These are phyloP conservation scores for Prosapia bicincta DNA, from an alignment of 2,888 invertebrate genomes.

Conservation along the genomic window DNA sequence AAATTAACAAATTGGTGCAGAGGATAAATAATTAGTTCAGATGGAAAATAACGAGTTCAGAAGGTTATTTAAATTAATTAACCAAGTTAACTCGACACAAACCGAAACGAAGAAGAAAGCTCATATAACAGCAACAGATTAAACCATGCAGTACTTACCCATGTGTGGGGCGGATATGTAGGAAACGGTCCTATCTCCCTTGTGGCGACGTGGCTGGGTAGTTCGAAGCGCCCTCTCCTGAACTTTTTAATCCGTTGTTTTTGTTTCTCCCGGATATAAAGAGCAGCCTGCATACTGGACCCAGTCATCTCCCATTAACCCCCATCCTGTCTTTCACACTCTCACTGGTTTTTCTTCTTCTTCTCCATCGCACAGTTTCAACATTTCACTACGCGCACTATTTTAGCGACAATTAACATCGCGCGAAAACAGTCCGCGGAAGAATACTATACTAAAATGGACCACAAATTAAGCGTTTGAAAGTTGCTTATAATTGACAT, in stretches of 20 bases:
- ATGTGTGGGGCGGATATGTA: conserved; percentile 77
- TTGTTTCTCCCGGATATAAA: conserved; percentile 88
- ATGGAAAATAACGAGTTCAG: too few species aligned
- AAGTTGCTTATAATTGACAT: conserved; percentile 26
- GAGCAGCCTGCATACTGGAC: conserved; percentile 86
- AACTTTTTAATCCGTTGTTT: conserved; percentile 73
- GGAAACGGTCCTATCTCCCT: conserved; percentile 85
- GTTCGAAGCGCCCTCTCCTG: conserved; percentile 51
- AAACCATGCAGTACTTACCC: conserved; percentile 49
- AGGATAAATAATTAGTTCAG: too few species aligned
- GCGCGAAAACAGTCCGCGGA: neutral
- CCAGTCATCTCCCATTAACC: conserved; percentile 47
- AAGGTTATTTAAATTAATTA: too few species aligned
- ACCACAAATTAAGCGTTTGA: neutral
- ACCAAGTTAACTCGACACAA: too few species aligned
- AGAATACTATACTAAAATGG: neutral
- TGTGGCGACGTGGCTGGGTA: conserved; percentile 85
- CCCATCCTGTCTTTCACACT: conserved; percentile 29
- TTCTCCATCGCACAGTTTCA: conserved; percentile 33
- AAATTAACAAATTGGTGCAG: too few species aligned
- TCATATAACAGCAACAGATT: neutral
- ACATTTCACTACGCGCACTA: conserved; percentile 25
- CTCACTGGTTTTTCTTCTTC: conserved; percentile 34
- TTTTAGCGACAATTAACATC: neutral
- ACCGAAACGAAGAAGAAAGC: too few species aligned